Evolutionary conservation across 1,140 invertebrate species (phyloP).

Genomic region (Cherax quadricarinatus): DNA sequence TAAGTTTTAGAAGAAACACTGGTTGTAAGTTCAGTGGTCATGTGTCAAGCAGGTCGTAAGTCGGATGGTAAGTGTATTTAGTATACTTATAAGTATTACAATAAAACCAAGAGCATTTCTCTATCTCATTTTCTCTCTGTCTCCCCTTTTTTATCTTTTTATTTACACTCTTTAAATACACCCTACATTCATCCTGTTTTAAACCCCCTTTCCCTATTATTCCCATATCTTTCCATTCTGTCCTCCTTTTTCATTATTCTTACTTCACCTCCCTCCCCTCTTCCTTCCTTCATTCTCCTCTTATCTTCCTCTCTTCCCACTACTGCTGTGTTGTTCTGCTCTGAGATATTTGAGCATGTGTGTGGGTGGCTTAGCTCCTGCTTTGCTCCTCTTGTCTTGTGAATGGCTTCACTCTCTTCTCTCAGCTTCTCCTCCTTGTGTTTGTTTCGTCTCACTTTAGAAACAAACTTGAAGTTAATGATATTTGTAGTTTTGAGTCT

Average conservation of each 20-base stretch:
- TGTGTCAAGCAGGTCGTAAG: too few species aligned
- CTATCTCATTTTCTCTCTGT: background rate
- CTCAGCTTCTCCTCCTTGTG: background rate
- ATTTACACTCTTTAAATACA: background rate
- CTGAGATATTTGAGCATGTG: background rate
- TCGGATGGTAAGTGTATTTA: too few species aligned
- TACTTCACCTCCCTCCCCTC: background rate
- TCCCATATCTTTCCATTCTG: too few species aligned
- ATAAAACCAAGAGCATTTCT: too few species aligned
- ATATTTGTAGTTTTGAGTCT: background rate
- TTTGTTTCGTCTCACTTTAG: slow-evolving; percentile 7
- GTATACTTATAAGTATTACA: too few species aligned
- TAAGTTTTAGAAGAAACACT: too few species aligned
- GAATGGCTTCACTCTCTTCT: background rate
- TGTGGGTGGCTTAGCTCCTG: slow-evolving; percentile 16
- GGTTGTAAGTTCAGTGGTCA: too few species aligned
- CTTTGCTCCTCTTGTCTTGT: background rate
- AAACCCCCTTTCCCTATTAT: too few species aligned
- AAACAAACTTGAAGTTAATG: background rate
- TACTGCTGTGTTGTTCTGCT: background rate
- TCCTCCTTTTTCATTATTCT: background rate
- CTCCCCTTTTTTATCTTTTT: background rate
- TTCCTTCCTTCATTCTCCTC: background rate
- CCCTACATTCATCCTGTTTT: too few species aligned
- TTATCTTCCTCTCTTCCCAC: background rate